Conservation (phyloP, 2,888 invertebrate species). For the Cryptocephalus primarius region DNA sequence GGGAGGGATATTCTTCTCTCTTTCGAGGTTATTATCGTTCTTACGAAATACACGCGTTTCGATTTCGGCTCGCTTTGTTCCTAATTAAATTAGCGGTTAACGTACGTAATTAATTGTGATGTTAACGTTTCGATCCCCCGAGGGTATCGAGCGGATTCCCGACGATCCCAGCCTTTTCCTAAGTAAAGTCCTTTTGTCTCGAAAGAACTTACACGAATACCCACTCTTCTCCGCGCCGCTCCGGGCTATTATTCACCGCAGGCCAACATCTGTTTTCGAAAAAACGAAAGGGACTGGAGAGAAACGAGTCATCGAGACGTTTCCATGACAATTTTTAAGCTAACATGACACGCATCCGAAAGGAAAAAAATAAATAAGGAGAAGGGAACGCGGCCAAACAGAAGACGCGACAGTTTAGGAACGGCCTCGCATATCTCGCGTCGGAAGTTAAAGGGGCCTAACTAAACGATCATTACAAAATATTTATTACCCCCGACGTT, state of each 20-base stretch:
- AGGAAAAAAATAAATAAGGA: neutral
- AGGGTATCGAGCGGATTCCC: too few species aligned
- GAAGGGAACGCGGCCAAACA: conserved; percentile 12
- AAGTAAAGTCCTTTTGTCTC: too few species aligned
- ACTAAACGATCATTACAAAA: conserved; percentile 38
- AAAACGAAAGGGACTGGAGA: conserved; percentile 11
- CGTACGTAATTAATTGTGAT: too few species aligned
- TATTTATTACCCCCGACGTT: conserved; percentile 35
- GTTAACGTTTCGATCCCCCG: neutral
- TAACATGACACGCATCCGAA: conserved; percentile 18
- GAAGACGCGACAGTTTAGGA: conserved; percentile 26
- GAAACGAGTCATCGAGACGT: conserved; percentile 11
- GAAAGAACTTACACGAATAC: too few species aligned
- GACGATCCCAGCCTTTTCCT: too few species aligned
- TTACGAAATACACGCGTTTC: too few species aligned
- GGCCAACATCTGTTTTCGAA: conserved; percentile 21
- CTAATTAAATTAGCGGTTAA: neutral
- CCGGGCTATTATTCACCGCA: conserved; percentile 23
- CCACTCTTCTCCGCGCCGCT: conserved; percentile 5
- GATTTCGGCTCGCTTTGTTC: too few species aligned
- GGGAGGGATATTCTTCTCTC: too few species aligned
- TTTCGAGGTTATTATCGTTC: too few species aligned
- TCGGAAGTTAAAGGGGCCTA: conserved; percentile 35
- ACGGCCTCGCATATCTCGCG: conserved; percentile 28
- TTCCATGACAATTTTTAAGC: conserved; percentile 25